A percentile compares a stretch with the other conserved stretches of the same genome.
phyloP scores from a whole-genome alignment of 1,140 invertebrate genomes.

The Eubasilissa regina region DNA sequence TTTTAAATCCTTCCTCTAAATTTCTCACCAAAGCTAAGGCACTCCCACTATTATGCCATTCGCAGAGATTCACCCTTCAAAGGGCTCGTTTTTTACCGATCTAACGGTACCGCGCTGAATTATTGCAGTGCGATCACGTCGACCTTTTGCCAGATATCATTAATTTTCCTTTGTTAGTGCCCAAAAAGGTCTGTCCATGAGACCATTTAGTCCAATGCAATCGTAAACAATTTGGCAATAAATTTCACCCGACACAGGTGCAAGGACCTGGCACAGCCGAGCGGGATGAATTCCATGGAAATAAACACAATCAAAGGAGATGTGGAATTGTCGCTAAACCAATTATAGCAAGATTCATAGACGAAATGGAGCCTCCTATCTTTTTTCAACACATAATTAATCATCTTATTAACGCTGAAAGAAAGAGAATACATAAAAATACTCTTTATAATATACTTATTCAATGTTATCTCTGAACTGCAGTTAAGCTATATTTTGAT shows the following conservation, averaged over 20 bases:
- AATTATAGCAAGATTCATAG: constrained; percentile 38
- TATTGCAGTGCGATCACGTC: constrained; percentile 42
- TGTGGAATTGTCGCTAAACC: constrained; percentile 14
- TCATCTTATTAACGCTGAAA: background rate
- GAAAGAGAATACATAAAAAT: no score
- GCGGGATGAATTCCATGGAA: constrained; percentile 5
- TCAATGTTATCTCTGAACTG: no score
- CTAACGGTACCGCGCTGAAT: constrained; percentile 46
- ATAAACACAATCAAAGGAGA: constrained; percentile 13
- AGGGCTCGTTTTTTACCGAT: background rate
- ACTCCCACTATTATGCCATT: background rate
- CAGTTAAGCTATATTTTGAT: no score
- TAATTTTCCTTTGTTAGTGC: constrained; percentile 46
- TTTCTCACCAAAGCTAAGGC: no score
- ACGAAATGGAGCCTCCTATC: constrained; percentile 21
- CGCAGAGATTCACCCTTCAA: constrained; percentile 1
- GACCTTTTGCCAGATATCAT: constrained; percentile 47
- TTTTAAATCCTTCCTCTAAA: no score
- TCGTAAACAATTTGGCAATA: constrained; percentile 44
- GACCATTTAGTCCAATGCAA: constrained; percentile 34
- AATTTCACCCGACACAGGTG: constrained; percentile 30
- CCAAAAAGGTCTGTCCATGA: constrained; percentile 45
- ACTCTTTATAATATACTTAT: no score
- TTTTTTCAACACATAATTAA: background rate
- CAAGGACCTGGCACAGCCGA: background rate